phyloP scores from a whole-genome alignment of 92 coral and sea anemone species.

The Meandrina meandrites region DNA sequence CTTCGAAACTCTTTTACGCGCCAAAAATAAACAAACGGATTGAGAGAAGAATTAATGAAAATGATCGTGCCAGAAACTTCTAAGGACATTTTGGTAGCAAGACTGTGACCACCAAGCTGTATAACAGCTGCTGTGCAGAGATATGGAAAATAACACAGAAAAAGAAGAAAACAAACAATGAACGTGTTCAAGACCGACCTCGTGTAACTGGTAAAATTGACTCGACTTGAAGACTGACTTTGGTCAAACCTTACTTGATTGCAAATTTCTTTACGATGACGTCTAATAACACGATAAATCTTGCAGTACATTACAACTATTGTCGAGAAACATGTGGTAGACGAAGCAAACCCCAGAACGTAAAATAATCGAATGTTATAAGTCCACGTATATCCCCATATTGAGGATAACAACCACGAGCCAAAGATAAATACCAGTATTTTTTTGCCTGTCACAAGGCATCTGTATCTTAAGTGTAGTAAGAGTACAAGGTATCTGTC shows the following conservation, averaged over 20 bases:
- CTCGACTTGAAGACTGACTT: constrained; percentile 14
- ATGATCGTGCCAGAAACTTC: constrained; percentile 31
- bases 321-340: constrained; percentile 12
- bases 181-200: constrained; percentile 31
- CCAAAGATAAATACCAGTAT: constrained; percentile 10
- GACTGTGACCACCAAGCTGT: constrained; percentile 10
- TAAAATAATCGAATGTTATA: constrained; percentile 10
- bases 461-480: constrained; percentile 22
- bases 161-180: constrained; percentile 26
- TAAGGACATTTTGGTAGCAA: constrained; percentile 15
- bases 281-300: constrained; percentile 22
- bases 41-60: constrained; percentile 15
- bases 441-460: constrained; percentile 6
- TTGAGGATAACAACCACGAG: constrained; percentile 20
- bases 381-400: constrained; percentile 31
- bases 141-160: constrained; percentile 32
- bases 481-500: constrained; percentile 28
- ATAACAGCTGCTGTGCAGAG: constrained; percentile 24
- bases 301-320: constrained; percentile 21
- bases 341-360: constrained; percentile 28
- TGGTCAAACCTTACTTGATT: constrained; percentile 4
- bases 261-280: constrained; percentile 25
- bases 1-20: constrained; percentile 32
- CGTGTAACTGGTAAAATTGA: constrained; percentile 12
- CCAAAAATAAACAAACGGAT: constrained; percentile 34